Base-by-base conservation (phyloP, 2,113 vertebrate genomes). In the Ellobius talpinus region DNA sequence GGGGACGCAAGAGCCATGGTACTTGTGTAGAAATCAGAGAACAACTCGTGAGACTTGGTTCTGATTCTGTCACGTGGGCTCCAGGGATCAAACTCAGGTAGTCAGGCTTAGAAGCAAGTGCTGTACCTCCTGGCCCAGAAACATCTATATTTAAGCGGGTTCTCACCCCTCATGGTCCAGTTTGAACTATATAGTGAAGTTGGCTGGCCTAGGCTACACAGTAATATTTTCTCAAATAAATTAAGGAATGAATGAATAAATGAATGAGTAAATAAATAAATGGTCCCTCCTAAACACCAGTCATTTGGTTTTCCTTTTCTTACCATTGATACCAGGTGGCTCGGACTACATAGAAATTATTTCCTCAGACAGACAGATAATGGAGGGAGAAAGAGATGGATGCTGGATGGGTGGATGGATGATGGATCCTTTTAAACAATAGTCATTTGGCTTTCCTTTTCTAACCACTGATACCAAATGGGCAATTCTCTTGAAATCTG, bases 61-160 rank as follows among this genome's bases (percentile, higher is more conserved):
- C 55, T 61, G 21, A 81, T 14, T 26, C 79, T 7, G 42, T 24
- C n/a, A 61, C 42, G 55, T 84, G 13, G 23, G 23, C 55, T 29
- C 13, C 55, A 84, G 58, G n/a, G 58, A 63, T 31, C 81, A 63
- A 39, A 29, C 39, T 84, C 14, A 8, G 50, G 77, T 55, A 36
- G 50, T 55, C 50, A 79, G 79, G 23, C n/a, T 82, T 39, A 82
- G n/a, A 82, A 39, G 23, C 79, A 81, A 55, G 12, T 58, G n/a
- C 79, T 39, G 13, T 58, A 61, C 36, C 79, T 26, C 52, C 23
- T 39, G 52, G 55, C 12, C 39, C n/a, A 17, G 81, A 84, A 47
- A 82, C 16, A 47, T 87, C 19, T 89, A 8, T 92, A 87, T 90
- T 94, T 95, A 90, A 91, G 55, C 1, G 26, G 36, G n/a, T 85